phyloP scores from a whole-genome alignment of 2,888 invertebrate genomes.

The Clivina fossor region DNA sequence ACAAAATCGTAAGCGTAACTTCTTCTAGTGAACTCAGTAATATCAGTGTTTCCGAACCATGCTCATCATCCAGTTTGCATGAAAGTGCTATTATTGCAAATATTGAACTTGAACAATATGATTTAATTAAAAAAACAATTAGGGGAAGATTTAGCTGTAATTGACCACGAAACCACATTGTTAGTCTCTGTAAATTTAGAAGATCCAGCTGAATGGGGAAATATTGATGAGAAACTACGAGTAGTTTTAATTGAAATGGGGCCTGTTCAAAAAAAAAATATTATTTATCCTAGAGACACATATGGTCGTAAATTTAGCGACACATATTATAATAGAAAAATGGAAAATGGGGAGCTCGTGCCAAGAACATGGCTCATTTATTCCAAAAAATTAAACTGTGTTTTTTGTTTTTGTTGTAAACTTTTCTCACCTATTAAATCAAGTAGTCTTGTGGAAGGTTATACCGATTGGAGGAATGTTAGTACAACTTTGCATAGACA shows the following conservation, averaged over 20 bases:
- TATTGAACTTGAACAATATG: too few species aligned
- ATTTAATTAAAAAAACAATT: too few species aligned
- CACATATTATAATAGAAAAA: constrained; percentile 20
- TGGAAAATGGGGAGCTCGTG: constrained; percentile 22
- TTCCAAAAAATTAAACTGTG: not conserved
- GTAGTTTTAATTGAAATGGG: constrained; percentile 16
- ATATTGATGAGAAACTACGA: constrained; percentile 10
- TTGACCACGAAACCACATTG: too few species aligned
- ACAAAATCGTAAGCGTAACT: too few species aligned
- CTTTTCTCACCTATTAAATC: constrained; percentile 17
- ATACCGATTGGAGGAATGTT: constrained; percentile 19
- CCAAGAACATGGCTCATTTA: constrained; percentile 7
- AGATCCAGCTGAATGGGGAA: constrained; percentile 16
- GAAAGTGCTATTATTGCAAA: too few species aligned
- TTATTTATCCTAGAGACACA: constrained; percentile 20
- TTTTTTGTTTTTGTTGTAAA: constrained; percentile 16
- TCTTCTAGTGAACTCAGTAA: too few species aligned
- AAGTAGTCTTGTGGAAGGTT: constrained; percentile 19
- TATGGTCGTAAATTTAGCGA: constrained; percentile 25
- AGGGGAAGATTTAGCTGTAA: too few species aligned
- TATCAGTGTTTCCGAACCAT: too few species aligned
- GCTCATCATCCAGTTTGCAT: too few species aligned
- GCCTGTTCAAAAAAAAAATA: constrained; percentile 24
- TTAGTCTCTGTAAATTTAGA: constrained; percentile 6
- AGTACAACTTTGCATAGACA: constrained; percentile 16